Conservation (phyloP, 2,797 vertebrate species). For the Siniperca scherzeri region DNA sequence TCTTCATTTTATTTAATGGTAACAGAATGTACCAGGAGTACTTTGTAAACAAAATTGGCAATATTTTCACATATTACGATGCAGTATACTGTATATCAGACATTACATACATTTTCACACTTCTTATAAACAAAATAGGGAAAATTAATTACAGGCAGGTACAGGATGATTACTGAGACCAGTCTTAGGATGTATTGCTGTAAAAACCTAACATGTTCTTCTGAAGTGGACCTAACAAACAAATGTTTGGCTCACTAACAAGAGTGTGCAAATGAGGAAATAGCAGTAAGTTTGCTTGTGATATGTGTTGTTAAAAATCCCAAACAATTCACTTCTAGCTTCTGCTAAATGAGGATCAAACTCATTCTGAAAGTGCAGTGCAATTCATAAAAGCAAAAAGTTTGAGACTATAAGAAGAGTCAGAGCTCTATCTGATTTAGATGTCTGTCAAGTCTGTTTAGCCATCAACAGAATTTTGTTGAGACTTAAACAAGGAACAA, state of each 20-base stretch:
- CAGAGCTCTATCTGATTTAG: neutral
- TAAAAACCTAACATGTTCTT: conserved; percentile 6
- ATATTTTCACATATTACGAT: neutral
- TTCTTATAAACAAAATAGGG: neutral
- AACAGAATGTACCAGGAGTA: neutral
- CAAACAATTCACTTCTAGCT: neutral
- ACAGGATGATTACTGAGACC: neutral
- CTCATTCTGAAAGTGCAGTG: neutral
- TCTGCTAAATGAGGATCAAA: neutral
- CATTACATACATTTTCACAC: neutral
- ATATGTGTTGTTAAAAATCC: neutral
- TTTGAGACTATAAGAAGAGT: neutral
- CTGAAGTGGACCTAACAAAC: conserved; percentile 26
- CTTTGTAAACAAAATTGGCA: neutral
- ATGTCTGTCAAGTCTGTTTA: neutral
- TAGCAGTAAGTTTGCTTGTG: neutral
- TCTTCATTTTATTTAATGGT: neutral
- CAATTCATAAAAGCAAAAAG: neutral
- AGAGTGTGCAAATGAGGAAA: conserved; percentile 40
- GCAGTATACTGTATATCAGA: neutral
- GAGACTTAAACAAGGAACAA: conserved; percentile 9
- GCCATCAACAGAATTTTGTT: conserved; percentile 1
- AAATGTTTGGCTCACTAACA: conserved; percentile 12
- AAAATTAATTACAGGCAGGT: neutral
- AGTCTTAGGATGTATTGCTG: neutral